A percentile compares a stretch with the other conserved stretches of the same genome.
These are phyloP conservation scores for Indicator indicator DNA, from an alignment of 2,113 vertebrate genomes.

Conservation along the genomic window DNA sequence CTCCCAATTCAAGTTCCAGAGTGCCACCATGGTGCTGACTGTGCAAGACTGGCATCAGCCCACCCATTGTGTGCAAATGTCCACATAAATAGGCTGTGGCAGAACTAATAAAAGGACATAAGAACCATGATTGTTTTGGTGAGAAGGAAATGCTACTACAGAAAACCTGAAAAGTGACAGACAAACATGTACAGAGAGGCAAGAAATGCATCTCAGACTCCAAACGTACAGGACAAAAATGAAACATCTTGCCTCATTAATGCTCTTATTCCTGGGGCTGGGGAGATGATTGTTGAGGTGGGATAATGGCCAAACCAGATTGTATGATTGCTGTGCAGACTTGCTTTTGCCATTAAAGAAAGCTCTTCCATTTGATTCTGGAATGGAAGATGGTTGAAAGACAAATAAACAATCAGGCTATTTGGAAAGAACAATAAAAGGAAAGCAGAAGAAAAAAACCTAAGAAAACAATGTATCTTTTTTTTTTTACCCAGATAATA, in stretches of 20 bases:
- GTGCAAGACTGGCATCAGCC: constrained; percentile 91
- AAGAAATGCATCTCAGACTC: neutral
- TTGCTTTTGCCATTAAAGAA: constrained; percentile 80
- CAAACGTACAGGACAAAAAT: neutral
- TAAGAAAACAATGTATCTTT: neutral
- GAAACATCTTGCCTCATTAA: constrained; percentile 85
- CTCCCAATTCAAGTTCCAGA: constrained; percentile 93
- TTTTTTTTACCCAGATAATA: neutral
- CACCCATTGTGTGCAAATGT: constrained; percentile 93
- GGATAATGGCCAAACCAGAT: constrained; percentile 98
- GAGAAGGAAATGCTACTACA: neutral
- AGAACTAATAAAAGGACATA: constrained; percentile 73
- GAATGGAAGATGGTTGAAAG: constrained; percentile 24
- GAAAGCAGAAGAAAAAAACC: neutral
- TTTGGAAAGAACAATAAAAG: neutral
- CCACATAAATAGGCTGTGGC: constrained; percentile 94
- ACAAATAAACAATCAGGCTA: neutral
- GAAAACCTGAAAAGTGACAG: neutral
- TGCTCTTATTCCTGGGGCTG: constrained; percentile 85
- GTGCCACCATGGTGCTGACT: constrained; percentile 88
- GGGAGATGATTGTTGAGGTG: constrained; percentile 92
- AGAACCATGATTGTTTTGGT: neutral
- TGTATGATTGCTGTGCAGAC: constrained; percentile 88
- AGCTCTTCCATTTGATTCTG: constrained; percentile 89
- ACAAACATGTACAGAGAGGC: neutral